Evolutionary conservation across 23 tunicate genomes (phyloP), one percentile per base, ranked within the genome.

Genomic region (Trididemnum nubilum): DNA sequence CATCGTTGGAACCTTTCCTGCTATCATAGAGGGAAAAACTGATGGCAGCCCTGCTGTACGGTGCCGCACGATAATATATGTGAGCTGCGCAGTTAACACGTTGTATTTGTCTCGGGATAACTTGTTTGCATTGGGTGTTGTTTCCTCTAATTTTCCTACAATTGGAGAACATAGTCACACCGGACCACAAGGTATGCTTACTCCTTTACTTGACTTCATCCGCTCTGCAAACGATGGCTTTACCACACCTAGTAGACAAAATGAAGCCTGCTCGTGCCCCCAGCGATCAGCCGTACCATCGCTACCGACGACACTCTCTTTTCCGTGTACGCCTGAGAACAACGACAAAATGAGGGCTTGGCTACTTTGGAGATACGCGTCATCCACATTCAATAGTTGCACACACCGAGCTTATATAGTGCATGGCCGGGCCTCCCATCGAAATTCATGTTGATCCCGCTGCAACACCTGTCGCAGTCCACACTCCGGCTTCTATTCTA

Each of bases 341-440:
- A 61, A 61, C n/a, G 29, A 61, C 4, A 23, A 23, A 21, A 61
- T 61, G 67, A 15, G 29, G 5, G 29, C 18, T 22, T 61, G 67
- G 67, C 29, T 61, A 26, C 29, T 61, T 5, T 5, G n/a, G 25
- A 21, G 29, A 22, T 70, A 27, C 38, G 44, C 44, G 5, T 38
- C 38, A 5, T 33, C 44, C n/a, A 70, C 76, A 7, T 70, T 70
- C 23, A 70, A 27, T 38, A 70, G 38, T 35, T 70, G 38, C 38
- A 38, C 76, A 27, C 36, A 70, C 38, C 36, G 44, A 70, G n/a
- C 76, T 3, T 73, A 12, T 22, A 4, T 35, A 28, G 2, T 25
- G 75, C 9, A 36, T 7, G 57, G 18, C 36, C 27, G 35, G 81
- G 72, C 81, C 87, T 15, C 87, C 71, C 26, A 83, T 83, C 26